Evolutionary conservation across 2,113 vertebrate species (phyloP).

Genomic region (Scatophagus argus): DNA sequence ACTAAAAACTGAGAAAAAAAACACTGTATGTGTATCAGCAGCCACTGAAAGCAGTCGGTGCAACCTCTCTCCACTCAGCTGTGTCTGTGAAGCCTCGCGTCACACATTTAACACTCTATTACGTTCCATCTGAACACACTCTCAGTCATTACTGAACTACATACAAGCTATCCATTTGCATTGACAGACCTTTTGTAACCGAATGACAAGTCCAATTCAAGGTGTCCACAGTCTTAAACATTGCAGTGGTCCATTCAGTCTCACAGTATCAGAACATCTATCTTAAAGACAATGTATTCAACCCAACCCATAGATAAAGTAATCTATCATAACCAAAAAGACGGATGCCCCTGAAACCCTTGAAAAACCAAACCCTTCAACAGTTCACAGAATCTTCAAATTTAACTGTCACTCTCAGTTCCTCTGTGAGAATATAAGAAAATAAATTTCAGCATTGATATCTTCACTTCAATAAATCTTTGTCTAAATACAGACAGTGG

Average conservation of each 20-base stretch:
- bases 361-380: not conserved
- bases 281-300: slow-evolving; percentile 8
- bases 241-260: not conserved
- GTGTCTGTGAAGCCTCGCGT: slow-evolving; percentile 61
- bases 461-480: slow-evolving; percentile 56
- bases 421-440: slow-evolving; percentile 31
- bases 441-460: slow-evolving; percentile 51
- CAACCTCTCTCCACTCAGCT: slow-evolving; percentile 40
- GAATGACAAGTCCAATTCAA: slow-evolving; percentile 35
- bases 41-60: slow-evolving; percentile 10
- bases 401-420: slow-evolving; percentile 18
- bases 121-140: slow-evolving; percentile 74
- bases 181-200: slow-evolving; percentile 53
- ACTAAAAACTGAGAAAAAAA: slow-evolving; percentile 29
- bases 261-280: not conserved
- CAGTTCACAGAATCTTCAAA: slow-evolving; percentile 5
- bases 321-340: slow-evolving; percentile 6
- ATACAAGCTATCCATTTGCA: slow-evolving; percentile 70
- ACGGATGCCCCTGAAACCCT: slow-evolving; percentile 1
- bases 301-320: not conserved
- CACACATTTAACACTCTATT: slow-evolving; percentile 78
- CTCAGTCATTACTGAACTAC: slow-evolving; percentile 74
- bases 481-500: slow-evolving; percentile 47
- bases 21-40: slow-evolving; percentile 3
- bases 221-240: not conserved